phyloP scores from a whole-genome alignment of 2,797 vertebrate species.

The Orientallactaga sibirica region DNA sequence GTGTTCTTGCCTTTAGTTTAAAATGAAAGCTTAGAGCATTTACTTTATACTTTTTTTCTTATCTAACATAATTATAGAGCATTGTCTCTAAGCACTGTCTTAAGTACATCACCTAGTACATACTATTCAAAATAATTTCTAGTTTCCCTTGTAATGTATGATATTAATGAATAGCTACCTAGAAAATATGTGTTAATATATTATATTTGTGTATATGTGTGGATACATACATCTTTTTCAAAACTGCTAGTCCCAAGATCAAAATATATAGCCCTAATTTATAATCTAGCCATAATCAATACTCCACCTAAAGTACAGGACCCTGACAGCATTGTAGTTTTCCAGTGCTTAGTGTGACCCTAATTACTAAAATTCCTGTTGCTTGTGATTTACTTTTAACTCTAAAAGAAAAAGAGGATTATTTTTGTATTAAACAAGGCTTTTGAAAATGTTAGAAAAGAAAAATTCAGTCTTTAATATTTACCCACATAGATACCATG shows the following conservation, averaged over 20 bases:
- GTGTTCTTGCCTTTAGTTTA: background rate
- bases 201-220: too few species aligned
- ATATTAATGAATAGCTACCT: too few species aligned
- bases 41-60: background rate
- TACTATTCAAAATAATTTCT: constrained; percentile 33
- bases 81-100: background rate
- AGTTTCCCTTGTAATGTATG: background rate
- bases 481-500: background rate
- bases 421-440: background rate
- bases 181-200: too few species aligned
- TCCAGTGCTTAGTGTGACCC: background rate
- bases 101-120: background rate
- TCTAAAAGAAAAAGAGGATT: background rate
- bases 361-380: background rate
- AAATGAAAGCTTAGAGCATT: background rate
- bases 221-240: background rate
- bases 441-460: background rate
- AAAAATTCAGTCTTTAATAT: background rate
- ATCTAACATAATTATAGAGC: constrained; percentile 19
- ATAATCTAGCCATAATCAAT: background rate
- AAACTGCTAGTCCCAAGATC: background rate
- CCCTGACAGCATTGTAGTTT: background rate
- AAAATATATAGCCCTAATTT: background rate
- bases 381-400: background rate
- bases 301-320: background rate